These are phyloP conservation scores for Nothoprocta pentlandii DNA, from an alignment of 2,113 vertebrate genomes.

Conservation along the genomic window DNA sequence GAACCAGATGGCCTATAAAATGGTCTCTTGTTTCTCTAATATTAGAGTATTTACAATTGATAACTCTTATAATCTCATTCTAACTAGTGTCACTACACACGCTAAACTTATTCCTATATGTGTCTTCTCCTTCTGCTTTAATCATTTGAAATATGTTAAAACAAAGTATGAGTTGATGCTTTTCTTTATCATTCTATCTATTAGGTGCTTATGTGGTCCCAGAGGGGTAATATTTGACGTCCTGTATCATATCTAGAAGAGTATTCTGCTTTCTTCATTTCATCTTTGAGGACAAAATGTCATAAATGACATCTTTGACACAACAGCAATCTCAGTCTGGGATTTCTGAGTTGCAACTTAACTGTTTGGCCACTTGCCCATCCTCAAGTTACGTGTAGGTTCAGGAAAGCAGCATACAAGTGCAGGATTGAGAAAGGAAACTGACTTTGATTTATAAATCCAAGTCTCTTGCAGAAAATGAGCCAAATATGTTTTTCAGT, in stretches of 20 bases:
- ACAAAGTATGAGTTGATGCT: background rate
- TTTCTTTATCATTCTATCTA: background rate
- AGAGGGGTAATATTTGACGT: background rate
- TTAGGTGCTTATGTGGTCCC: background rate
- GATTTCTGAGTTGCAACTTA: background rate
- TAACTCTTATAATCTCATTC: constrained; percentile 5
- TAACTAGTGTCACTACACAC: background rate
- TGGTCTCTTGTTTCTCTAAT: background rate
- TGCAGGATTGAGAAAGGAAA: background rate
- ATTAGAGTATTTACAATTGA: background rate
- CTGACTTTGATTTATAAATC: background rate
- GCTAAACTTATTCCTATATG: background rate
- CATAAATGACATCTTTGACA: background rate
- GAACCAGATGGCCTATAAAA: background rate
- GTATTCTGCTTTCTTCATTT: background rate
- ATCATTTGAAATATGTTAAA: background rate
- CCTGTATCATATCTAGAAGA: background rate
- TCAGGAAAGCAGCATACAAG: background rate
- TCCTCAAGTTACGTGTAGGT: background rate
- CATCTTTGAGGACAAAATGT: background rate
- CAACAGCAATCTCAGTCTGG: background rate
- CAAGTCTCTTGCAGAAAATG: background rate
- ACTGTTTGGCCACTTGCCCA: background rate
- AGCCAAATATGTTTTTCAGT: background rate
- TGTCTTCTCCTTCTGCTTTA: background rate